A percentile compares a stretch with the other conserved stretches of the same genome.
phyloP scores from a whole-genome alignment of 2,888 invertebrate species.

The Noctuana brunneofusca region DNA sequence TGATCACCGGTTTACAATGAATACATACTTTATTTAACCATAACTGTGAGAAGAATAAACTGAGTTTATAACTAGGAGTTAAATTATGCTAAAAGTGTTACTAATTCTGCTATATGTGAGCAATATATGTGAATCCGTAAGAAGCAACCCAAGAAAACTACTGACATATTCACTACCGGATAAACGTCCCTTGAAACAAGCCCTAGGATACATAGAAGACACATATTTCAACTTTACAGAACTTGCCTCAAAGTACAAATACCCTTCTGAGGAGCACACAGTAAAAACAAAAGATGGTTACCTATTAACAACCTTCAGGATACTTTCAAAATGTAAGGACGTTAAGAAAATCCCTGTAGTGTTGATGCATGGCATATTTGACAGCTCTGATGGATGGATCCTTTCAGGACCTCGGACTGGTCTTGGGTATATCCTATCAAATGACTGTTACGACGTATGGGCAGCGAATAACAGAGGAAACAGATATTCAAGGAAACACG shows the following conservation, averaged over 20 bases:
- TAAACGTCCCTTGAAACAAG: conserved; percentile 54
- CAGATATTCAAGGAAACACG: conserved; percentile 81
- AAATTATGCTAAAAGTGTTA: conserved; percentile 43
- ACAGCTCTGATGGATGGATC: conserved; percentile 53
- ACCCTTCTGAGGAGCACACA: conserved; percentile 43
- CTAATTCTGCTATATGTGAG: conserved; percentile 36
- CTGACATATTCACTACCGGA: conserved; percentile 57
- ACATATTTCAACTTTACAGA: conserved; percentile 54
- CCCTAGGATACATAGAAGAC: conserved; percentile 64
- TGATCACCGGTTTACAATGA: conserved; percentile 55
- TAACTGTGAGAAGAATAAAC: conserved; percentile 50
- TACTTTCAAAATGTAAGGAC: conserved; percentile 49
- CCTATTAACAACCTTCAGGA: conserved; percentile 45
- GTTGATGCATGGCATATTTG: conserved; percentile 54
- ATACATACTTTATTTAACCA: conserved; percentile 54
- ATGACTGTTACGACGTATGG: conserved; percentile 77
- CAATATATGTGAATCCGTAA: conserved; percentile 8
- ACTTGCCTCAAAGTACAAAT: conserved; percentile 46
- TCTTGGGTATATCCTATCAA: conserved; percentile 59
- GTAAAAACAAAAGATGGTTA: conserved; percentile 52
- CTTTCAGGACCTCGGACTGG: conserved; percentile 59
- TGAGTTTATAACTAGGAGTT: conserved; percentile 31
- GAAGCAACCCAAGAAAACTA: conserved; percentile 42
- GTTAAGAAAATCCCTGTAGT: conserved; percentile 44
- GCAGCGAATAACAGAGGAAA: conserved; percentile 80